These are phyloP conservation scores for Gastrophysa polygoni DNA, from an alignment of 2,888 invertebrate species.

Conservation along the genomic window DNA sequence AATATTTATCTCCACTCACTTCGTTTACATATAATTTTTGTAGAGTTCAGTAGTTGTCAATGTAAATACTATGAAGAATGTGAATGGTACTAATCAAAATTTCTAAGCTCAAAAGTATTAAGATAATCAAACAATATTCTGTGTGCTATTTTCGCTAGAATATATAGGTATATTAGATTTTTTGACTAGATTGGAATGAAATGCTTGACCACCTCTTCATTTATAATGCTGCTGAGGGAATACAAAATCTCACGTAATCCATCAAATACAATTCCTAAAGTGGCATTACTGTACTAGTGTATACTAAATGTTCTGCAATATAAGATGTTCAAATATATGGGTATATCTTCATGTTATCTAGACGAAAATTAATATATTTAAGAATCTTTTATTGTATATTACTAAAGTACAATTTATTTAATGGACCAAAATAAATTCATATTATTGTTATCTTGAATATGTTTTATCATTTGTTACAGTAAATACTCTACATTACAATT, in stretches of 20 bases:
- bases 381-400: conserved; percentile 30
- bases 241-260: neutral
- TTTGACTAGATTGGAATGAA: neutral
- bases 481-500: conserved; percentile 39
- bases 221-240: neutral
- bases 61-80: conserved; percentile 18
- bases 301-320: conserved; percentile 1
- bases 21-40: neutral
- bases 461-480: conserved; percentile 37
- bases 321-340: conserved; percentile 14
- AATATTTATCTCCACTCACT: neutral
- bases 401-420: conserved; percentile 48
- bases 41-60: neutral
- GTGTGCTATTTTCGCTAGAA: conserved; percentile 27
- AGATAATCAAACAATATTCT: conserved; percentile 35
- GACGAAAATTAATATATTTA: conserved; percentile 22
- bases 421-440: conserved; percentile 45
- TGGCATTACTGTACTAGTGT: conserved; percentile 1
- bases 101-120: conserved; percentile 34
- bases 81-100: conserved; percentile 30
- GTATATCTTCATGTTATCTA: conserved; percentile 13
- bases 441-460: conserved; percentile 33
- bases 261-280: neutral
- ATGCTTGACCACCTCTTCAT: neutral
- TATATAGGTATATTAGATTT: neutral